Base-by-base conservation (phyloP, 1,140 invertebrate species). In the Diabrotica virgifera region DNA sequence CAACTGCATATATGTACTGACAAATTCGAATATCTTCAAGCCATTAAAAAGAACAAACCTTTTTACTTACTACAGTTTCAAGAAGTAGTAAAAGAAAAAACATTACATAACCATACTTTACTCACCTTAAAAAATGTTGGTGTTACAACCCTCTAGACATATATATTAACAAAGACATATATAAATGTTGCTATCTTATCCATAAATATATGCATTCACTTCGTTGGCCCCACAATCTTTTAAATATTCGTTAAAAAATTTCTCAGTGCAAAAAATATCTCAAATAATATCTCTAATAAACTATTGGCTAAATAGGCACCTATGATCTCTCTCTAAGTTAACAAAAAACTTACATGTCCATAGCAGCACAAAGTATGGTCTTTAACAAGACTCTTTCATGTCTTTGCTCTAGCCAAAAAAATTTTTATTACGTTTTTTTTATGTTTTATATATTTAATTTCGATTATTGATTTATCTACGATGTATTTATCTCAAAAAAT, bases 391-490 rank as follows among this genome's bases (percentile, higher is more conserved):
- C 24, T 24, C n/a, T 46, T 46, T 46, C n/a, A 46, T 46, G n/a
- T 10, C 40, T 10, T 46, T n/a, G 8, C 40, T 10, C 8, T 10
- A 46, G n/a, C 40, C 40, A 46, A 46, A 46, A 46, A 46, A 46
- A 46, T 5, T 2, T 24, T 24, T 24, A 24, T 46, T 8, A 46
- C 40, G 40, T 46, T 46, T 46, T 46, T 46, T 24, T 2, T 24
- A 24, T 24, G 24, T 24, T n/a, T 46, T 46, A 8, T 46, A 10
- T 46, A 10, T 46, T 46, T 46, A n/a, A 5, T 46, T 46, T 46
- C n/a, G 40, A 46, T 46, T 46, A 46, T 46, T 46, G 40, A 46
- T 46, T 46, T 46, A 46, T 46, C n/a, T 46, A 46, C 8, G 40
- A 10, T 46, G 40, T 46, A 46, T 46, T 46, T 46, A 46, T 46